Conservation (phyloP, 2,113 vertebrate genomes). For the Enhydra lutris region DNA sequence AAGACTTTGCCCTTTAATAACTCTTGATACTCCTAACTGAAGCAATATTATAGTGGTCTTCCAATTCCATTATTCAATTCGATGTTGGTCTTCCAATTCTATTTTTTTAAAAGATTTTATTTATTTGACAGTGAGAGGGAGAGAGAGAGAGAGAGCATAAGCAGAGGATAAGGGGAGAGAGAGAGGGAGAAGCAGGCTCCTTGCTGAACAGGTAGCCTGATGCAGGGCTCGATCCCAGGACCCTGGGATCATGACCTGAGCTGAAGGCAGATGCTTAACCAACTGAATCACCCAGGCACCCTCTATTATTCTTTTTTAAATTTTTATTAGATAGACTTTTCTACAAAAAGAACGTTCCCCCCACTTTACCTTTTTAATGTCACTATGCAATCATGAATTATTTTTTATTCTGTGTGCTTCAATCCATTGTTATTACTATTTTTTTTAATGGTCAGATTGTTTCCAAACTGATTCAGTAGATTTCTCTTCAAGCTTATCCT, state of each 20-base stretch:
- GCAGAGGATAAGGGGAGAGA: no score
- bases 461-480: background rate
- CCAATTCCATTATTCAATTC: background rate
- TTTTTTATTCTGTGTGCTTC: background rate
- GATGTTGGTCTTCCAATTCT: background rate
- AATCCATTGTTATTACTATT: background rate
- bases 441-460: background rate
- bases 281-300: no score
- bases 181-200: no score
- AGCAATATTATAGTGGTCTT: background rate
- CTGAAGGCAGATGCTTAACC: no score
- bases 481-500: background rate
- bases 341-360: background rate
- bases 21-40: background rate
- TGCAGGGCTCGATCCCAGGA: no score
- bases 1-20: background rate
- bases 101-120: background rate
- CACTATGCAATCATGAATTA: background rate
- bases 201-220: no score
- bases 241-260: no score
- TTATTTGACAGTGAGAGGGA: no score
- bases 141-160: no score
- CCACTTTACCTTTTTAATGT: background rate
- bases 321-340: background rate
- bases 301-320: background rate